phyloP scores from a whole-genome alignment of 2,797 vertebrate genomes.

The Decapterus maruadsi region DNA sequence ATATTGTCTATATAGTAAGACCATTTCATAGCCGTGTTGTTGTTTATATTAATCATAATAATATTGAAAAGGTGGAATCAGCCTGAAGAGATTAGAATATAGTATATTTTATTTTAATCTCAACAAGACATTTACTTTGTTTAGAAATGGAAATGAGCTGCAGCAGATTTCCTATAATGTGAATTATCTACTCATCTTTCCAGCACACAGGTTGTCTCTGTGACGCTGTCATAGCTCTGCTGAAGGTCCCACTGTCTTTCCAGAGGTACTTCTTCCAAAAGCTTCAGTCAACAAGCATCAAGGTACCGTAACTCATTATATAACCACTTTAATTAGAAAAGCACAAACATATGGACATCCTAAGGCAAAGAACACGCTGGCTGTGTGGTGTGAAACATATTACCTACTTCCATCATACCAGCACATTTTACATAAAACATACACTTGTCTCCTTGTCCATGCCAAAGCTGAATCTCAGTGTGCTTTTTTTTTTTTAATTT shows the following conservation, averaged over 20 bases:
- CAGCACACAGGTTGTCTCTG: slow-evolving; percentile 97
- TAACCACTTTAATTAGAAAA: not conserved
- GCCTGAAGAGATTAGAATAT: not conserved
- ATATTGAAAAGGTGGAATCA: not conserved
- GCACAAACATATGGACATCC: not conserved
- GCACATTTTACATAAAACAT: no score
- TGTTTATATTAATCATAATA: not conserved
- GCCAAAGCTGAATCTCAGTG: no score
- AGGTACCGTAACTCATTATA: slow-evolving; percentile 82
- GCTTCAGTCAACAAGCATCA: slow-evolving; percentile 98
- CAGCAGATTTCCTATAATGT: not conserved
- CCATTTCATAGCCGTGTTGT: not conserved
- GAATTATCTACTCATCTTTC: slow-evolving; percentile 41
- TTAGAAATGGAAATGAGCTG: not conserved
- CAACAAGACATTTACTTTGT: not conserved
- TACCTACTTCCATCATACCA: no score
- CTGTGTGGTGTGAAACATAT: no score
- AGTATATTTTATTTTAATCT: slow-evolving; percentile 7
- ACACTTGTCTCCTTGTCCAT: no score
- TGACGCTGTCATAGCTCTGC: slow-evolving; percentile 94
- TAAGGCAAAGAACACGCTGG: no score
- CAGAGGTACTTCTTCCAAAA: slow-evolving; percentile 99
- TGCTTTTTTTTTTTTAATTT: slow-evolving; percentile 33
- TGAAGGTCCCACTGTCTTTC: slow-evolving; percentile 97
- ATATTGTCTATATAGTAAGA: not conserved